Evolutionary conservation across 2,888 invertebrate species (phyloP).

Genomic region (Taenaris catops): DNA sequence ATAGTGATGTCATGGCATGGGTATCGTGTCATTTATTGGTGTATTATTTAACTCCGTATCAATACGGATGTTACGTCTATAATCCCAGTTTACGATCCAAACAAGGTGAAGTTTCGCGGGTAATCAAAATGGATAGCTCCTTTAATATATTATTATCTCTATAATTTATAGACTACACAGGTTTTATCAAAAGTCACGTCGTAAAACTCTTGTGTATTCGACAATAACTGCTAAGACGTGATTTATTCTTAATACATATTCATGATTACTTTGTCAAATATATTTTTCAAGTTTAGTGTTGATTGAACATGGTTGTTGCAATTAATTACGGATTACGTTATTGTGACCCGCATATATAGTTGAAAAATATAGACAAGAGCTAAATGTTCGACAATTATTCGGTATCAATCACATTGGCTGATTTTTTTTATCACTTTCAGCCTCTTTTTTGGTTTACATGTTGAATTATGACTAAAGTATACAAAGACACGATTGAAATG

Average conservation of each 20-base stretch:
- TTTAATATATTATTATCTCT: constrained; percentile 45
- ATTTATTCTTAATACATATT: constrained; percentile 40
- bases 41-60: not conserved
- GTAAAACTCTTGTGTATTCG: constrained; percentile 43
- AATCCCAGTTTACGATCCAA: constrained; percentile 38
- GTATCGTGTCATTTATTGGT: not conserved
- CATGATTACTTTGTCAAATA: constrained; percentile 52
- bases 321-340: too few relatives aligned
- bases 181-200: constrained; percentile 41
- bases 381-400: too few relatives aligned
- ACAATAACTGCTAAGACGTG: constrained; percentile 20
- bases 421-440: too few relatives aligned
- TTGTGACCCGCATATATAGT: too few relatives aligned
- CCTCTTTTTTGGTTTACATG: too few relatives aligned
- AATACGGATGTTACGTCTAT: constrained; percentile 10
- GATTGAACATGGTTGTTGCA: constrained; percentile 56
- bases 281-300: constrained; percentile 59
- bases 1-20: not conserved
- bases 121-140: constrained; percentile 39
- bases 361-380: too few relatives aligned
- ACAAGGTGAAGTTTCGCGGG: constrained; percentile 39
- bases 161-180: constrained; percentile 48
- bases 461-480: too few relatives aligned
- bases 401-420: too few relatives aligned
- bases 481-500: too few relatives aligned